Evolutionary conservation across 2,797 vertebrate species (phyloP).

Genomic region (Spizella passerina): DNA sequence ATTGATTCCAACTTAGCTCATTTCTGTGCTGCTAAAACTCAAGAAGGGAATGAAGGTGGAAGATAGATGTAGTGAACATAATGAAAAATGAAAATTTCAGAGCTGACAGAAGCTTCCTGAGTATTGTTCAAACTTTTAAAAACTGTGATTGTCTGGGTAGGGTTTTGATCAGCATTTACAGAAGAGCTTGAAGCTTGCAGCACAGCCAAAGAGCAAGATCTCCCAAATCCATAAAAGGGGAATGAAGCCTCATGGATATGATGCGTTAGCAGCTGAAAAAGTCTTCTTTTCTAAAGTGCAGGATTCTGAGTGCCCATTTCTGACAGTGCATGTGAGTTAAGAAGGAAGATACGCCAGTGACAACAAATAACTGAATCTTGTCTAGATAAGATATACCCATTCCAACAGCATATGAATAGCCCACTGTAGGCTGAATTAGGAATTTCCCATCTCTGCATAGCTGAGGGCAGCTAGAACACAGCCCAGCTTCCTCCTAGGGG

Average conservation of each 20-base stretch:
- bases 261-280: not conserved
- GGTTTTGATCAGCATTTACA: not conserved
- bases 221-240: not conserved
- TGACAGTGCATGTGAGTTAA: not conserved
- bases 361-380: not conserved
- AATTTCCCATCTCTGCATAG: not conserved
- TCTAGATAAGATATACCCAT: not conserved
- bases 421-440: not conserved
- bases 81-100: not conserved
- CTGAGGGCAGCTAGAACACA: not conserved
- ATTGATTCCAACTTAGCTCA: not conserved
- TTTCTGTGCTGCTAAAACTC: not conserved
- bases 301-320: not conserved
- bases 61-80: not conserved
- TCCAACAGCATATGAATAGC: not conserved
- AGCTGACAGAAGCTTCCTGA: not conserved
- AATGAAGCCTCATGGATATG: accelerated
- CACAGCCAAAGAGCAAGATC: not conserved
- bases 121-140: not conserved
- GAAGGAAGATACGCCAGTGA: not conserved
- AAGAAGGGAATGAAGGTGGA: not conserved
- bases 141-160: accelerated
- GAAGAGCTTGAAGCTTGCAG: accelerated
- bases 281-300: accelerated
- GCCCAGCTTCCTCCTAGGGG: not conserved